phyloP scores from a whole-genome alignment of 2,888 invertebrate genomes.

The Sinodicranocentrus sp. region DNA sequence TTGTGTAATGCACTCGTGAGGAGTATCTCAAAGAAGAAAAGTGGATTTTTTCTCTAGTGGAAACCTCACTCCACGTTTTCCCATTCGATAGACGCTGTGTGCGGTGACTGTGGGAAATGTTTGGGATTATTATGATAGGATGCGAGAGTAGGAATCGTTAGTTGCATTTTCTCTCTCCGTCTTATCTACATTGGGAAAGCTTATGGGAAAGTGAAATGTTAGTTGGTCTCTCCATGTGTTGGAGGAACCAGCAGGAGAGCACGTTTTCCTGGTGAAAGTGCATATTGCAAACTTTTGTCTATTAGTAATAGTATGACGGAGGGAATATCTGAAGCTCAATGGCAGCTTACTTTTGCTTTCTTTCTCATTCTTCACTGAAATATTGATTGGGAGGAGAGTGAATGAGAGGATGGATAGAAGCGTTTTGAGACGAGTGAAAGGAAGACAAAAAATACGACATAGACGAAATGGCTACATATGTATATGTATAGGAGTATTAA shows the following conservation, averaged over 20 bases:
- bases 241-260: constrained; percentile 25
- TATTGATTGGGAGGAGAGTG: constrained; percentile 33
- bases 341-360: neutral
- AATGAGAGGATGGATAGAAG: neutral
- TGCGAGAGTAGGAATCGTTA: neutral
- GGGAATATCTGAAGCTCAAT: neutral
- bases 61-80: no score
- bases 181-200: no score
- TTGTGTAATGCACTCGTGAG: no score
- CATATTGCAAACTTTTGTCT: constrained; percentile 2
- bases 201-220: no score
- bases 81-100: no score
- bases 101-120: constrained; percentile 14
- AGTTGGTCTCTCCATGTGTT: neutral
- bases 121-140: constrained; percentile 38
- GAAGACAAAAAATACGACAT: constrained; percentile 1
- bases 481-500: constrained; percentile 9
- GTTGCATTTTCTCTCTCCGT: neutral
- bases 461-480: no score
- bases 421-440: neutral
- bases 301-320: neutral
- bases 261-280: neutral
- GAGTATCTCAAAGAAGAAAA: no score
- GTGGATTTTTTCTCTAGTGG: neutral
- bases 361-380: constrained; percentile 31